Percentiles rank a stretch among this genome's conserved stretches.
phyloP scores from a whole-genome alignment of 2,113 vertebrate species.

The Macheiramphus alcinus region DNA sequence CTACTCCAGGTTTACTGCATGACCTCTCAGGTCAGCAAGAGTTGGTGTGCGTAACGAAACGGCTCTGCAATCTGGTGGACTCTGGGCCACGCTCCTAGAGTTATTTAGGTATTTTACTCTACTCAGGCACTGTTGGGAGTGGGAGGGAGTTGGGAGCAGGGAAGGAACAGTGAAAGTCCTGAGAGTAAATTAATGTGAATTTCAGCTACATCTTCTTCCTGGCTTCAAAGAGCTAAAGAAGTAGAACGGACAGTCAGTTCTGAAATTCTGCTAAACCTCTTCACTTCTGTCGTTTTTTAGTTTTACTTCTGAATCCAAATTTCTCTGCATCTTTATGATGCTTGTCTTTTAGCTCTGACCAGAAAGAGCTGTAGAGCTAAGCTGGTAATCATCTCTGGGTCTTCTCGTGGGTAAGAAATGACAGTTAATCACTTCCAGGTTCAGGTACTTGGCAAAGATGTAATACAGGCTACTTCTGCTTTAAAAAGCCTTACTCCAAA shows the following conservation, averaged over 20 bases:
- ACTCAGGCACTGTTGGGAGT: neutral
- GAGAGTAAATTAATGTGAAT: neutral
- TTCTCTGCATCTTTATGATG: neutral
- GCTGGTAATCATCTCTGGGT: neutral
- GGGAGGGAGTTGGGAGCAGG: neutral
- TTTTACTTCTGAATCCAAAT: neutral
- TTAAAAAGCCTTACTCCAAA: neutral
- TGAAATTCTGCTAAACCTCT: neutral
- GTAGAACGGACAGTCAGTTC: neutral
- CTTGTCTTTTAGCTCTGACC: neutral
- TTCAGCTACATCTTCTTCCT: neutral
- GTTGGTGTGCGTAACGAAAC: rapidly evolving
- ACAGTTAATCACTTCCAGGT: neutral
- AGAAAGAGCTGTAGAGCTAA: neutral
- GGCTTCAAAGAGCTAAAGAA: neutral
- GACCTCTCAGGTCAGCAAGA: neutral
- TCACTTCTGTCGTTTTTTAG: neutral
- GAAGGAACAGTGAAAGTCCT: neutral
- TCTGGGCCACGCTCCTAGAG: neutral
- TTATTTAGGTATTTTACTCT: neutral
- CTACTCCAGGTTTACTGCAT: neutral
- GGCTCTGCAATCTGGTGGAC: neutral
- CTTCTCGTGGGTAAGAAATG: neutral
- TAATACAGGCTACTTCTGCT: neutral
- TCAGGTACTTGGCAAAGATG: neutral